Evolutionary conservation across 2,888 invertebrate species (phyloP), one percentile per base, ranked within the genome.

Genomic region (Noctua comes): DNA sequence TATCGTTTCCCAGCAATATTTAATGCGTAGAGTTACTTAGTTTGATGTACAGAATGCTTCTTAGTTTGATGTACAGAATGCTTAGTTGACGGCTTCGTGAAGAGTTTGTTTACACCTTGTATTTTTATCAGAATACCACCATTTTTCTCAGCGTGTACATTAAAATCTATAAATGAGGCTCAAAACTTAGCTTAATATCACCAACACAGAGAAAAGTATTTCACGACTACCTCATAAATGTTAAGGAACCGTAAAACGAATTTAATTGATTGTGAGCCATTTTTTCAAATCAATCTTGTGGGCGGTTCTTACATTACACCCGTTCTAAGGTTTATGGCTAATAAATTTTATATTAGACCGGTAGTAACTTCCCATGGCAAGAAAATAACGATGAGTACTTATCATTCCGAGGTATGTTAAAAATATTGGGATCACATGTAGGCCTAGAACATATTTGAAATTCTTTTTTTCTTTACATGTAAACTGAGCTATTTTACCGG

Each of bases 181-280:
- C 7, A 8, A 43, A 43, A 43, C 21, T 10, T 13, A 21, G 40
- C 16, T n/a, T 43, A 0, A 43, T 43, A n/a, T 16, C n/a, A 43
- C 7, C 16, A 66, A n/a, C 18, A 8, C n/a, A 8, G 18, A 27
- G 1, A 54, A 72, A 62, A 72, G n/a, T 64, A 24, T 27, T 80
- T 51, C 81, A 91, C 89, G 90, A 90, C 81, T 48, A 77, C 85
- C 86, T 85, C 31, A 43, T 79, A 70, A 77, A 82, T 78, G 86
- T 90, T 88, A 88, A 88, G 89, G 87, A 88, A 90, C 88, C 88
- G 90, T 94, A 95, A 94, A 95, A 91, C 86, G 89, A 91, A 89
- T 92, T 93, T 93, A 94, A 95, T 95, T 95, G 94, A 93, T 93
- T 93, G 89, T 88, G 85, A 87, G 85, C 86, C 86, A 87, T 89